A percentile compares a stretch with the other conserved stretches of the same genome.
Conservation (phyloP, 2,888 invertebrate species). For the Lithosia quadra region DNA sequence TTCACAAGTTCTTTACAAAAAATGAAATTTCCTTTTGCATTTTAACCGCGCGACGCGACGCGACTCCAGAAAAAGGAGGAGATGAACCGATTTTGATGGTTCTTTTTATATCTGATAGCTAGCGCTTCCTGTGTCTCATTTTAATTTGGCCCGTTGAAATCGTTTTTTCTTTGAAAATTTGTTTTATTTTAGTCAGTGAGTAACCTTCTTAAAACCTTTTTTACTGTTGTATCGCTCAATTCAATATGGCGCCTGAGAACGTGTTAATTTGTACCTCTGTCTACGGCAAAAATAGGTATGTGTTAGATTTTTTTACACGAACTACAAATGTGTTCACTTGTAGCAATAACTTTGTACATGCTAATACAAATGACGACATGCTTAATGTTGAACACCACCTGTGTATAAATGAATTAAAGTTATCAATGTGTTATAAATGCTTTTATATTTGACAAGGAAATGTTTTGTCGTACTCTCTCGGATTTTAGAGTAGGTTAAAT, state of each 20-base stretch:
- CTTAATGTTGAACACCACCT: slow-evolving; percentile 50
- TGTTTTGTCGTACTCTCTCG: background rate
- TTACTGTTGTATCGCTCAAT: slow-evolving; percentile 38
- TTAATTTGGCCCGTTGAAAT: too few relatives aligned
- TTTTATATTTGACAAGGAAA: too few relatives aligned
- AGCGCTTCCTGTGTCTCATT: too few relatives aligned
- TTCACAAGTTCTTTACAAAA: too few relatives aligned
- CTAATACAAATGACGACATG: slow-evolving; percentile 55
- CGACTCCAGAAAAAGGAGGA: too few relatives aligned
- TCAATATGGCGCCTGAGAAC: slow-evolving; percentile 53
- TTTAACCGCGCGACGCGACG: too few relatives aligned
- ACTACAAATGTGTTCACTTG: slow-evolving; percentile 68
- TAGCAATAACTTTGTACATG: slow-evolving; percentile 69
- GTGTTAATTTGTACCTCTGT: slow-evolving; percentile 68
- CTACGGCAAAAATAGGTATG: slow-evolving; percentile 50
- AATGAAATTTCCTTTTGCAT: too few relatives aligned
- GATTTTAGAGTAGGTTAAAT: too few relatives aligned
- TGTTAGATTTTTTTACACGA: slow-evolving; percentile 59
- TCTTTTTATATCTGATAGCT: too few relatives aligned
- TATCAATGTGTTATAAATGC: background rate
- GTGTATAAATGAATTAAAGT: background rate
- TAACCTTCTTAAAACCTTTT: slow-evolving; percentile 27
- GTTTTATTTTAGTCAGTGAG: slow-evolving; percentile 15
- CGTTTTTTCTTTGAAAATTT: too few relatives aligned
- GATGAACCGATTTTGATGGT: too few relatives aligned